phyloP scores from a whole-genome alignment of 2,888 invertebrate genomes.

The Falcaria lacertinaria region DNA sequence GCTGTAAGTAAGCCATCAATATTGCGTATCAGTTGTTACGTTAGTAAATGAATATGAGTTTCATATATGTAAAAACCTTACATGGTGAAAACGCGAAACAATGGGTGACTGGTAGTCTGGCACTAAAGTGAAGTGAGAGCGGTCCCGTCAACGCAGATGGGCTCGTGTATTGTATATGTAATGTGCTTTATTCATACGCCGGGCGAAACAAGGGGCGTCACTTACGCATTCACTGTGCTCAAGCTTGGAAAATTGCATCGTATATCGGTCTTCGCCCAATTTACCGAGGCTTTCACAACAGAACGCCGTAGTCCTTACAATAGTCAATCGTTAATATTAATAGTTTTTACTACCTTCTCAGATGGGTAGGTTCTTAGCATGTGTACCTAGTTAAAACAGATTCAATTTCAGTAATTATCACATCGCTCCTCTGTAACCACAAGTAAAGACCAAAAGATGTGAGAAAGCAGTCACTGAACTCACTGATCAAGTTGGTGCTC shows the following conservation, averaged over 20 bases:
- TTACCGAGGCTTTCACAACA: neutral
- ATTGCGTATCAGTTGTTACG: slow-evolving; percentile 1
- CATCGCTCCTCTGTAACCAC: no score
- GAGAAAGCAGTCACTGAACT: no score
- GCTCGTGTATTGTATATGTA: slow-evolving; percentile 25
- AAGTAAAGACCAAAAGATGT: no score
- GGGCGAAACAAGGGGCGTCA: slow-evolving; percentile 27
- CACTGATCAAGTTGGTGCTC: no score
- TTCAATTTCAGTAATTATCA: no score
- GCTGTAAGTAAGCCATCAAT: neutral
- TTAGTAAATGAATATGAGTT: neutral
- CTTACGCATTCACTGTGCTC: slow-evolving; percentile 10
- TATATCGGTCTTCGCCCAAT: neutral
- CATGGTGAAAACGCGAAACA: slow-evolving; percentile 49
- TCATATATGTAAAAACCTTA: slow-evolving; percentile 22
- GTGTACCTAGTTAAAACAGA: no score
- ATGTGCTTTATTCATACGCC: slow-evolving; percentile 30
- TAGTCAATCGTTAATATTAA: no score
- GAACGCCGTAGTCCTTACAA: neutral
- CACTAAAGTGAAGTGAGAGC: slow-evolving; percentile 54
- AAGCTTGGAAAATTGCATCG: slow-evolving; percentile 1
- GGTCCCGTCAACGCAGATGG: slow-evolving; percentile 14
- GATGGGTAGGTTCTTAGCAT: no score
- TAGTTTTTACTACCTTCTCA: no score
- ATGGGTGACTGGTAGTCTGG: slow-evolving; percentile 32